phyloP scores from a whole-genome alignment of 2,113 vertebrate species.

The Picathartes gymnocephalus region DNA sequence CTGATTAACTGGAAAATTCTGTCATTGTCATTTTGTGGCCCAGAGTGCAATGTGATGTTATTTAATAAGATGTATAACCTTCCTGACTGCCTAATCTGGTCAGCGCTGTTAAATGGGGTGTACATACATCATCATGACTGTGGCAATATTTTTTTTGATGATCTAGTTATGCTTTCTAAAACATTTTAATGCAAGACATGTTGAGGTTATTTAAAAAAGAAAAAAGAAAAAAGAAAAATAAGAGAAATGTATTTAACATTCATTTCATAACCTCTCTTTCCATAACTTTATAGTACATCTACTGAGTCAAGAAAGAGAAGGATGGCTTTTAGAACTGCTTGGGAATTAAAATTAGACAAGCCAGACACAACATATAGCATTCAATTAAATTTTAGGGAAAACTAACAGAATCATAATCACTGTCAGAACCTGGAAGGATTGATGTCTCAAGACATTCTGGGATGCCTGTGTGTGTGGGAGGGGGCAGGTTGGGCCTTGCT shows the following conservation, averaged over 20 bases:
- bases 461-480: not conserved
- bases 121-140: not conserved
- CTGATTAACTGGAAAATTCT: conserved; percentile 50
- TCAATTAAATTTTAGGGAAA: conserved; percentile 20
- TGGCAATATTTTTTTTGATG: conserved; percentile 25
- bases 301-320: not conserved
- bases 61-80: conserved; percentile 53
- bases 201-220: not conserved
- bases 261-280: not conserved
- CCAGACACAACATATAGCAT: not conserved
- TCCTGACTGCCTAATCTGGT: not conserved
- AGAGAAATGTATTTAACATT: not conserved
- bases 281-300: not conserved
- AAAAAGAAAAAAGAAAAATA: not conserved
- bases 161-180: not conserved
- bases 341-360: not conserved
- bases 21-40: conserved; percentile 40
- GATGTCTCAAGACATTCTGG: not conserved
- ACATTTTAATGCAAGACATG: not conserved
- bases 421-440: not conserved
- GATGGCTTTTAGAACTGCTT: not conserved
- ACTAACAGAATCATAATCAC: not conserved
- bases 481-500: not conserved
- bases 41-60: conserved; percentile 25
- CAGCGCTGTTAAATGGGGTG: not conserved